A percentile compares a stretch with the other conserved stretches of the same genome.
Evolutionary conservation across 2,888 invertebrate genomes (phyloP).

Genomic region (Busseola fusca): DNA sequence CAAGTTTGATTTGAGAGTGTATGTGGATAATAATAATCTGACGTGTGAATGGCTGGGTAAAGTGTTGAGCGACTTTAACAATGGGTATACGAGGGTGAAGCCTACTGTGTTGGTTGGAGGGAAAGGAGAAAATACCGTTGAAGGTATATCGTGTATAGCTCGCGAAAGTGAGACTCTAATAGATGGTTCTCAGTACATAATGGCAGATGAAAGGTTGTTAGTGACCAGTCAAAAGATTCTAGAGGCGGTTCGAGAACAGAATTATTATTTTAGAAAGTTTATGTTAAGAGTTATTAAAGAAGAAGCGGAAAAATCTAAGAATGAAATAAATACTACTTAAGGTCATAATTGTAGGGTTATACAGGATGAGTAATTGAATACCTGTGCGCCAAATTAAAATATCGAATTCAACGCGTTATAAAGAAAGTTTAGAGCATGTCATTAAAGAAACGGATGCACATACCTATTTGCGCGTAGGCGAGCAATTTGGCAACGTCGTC

Average conservation of each 20-base stretch:
- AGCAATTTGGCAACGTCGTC: not conserved
- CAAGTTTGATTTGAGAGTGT: conserved; percentile 71
- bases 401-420: not conserved
- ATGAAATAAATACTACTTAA: conserved; percentile 1
- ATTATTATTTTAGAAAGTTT: conserved; percentile 69
- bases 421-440: not conserved
- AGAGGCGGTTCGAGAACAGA: conserved; percentile 80
- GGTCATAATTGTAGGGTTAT: not conserved
- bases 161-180: conserved; percentile 43
- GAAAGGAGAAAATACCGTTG: conserved; percentile 69
- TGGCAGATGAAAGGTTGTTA: conserved; percentile 78
- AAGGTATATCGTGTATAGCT: conserved; percentile 77
- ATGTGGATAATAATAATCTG: conserved; percentile 79
- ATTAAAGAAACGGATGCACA: not conserved
- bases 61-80: conserved; percentile 76
- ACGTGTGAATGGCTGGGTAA: conserved; percentile 79
- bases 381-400: not conserved
- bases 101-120: conserved; percentile 67
- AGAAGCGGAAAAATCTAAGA: conserved; percentile 54
- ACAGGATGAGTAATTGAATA: not conserved
- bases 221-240: conserved; percentile 79
- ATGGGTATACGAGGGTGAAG: conserved; percentile 78
- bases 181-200: conserved; percentile 33
- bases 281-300: conserved; percentile 62
- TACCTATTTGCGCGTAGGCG: not conserved